phyloP scores from a whole-genome alignment of 2,888 invertebrate species.

The Steinernema carpocapsae region DNA sequence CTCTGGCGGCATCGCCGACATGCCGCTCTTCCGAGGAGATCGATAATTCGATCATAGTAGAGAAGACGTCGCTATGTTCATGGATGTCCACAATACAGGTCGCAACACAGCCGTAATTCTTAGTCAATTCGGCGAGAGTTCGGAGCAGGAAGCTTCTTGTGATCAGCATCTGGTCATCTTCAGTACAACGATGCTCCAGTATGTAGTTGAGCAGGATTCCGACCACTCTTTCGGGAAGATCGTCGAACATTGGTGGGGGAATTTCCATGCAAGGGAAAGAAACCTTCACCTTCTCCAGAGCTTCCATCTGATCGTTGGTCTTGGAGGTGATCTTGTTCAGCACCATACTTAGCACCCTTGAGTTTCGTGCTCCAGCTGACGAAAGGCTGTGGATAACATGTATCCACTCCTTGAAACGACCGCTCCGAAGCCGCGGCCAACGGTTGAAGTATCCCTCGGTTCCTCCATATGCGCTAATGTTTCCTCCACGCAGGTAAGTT shows the following conservation, averaged over 20 bases:
- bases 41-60: not conserved
- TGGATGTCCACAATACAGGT: constrained; percentile 2
- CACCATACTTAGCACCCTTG: not conserved
- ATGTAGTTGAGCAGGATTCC: not conserved
- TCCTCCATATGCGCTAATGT: not conserved
- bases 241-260: too few species aligned
- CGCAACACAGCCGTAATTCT: constrained; percentile 23
- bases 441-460: constrained; percentile 30
- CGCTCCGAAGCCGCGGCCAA: not conserved
- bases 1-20: not conserved
- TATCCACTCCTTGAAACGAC: constrained; percentile 3
- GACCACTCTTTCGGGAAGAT: not conserved
- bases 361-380: not conserved
- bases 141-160: constrained; percentile 8
- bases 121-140: constrained; percentile 6
- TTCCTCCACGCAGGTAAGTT: not conserved
- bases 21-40: not conserved
- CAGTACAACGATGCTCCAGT: not conserved
- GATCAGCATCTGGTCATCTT: constrained; percentile 17
- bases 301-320: not conserved
- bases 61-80: not conserved
- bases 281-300: too few species aligned
- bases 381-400: not conserved
- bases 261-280: too few species aligned
- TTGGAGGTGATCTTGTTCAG: not conserved